Evolutionary conservation across 2,888 invertebrate genomes (phyloP).

Genomic region (Anaspis maculata): DNA sequence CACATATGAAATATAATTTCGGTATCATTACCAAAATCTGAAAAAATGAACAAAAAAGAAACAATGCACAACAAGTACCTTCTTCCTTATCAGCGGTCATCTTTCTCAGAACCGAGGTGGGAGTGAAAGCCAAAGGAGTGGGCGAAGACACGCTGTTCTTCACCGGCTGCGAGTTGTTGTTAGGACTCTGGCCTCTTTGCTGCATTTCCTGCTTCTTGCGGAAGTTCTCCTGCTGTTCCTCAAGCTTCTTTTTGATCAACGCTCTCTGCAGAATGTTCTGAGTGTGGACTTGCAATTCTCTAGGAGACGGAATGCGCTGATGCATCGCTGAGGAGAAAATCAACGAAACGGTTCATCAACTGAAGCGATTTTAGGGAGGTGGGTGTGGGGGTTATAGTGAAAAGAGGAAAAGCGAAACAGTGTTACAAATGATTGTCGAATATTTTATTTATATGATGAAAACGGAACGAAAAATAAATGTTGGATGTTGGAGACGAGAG

Average conservation of each 20-base stretch:
- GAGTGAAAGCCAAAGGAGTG: slow-evolving; percentile 79
- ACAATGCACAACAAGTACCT: too few relatives aligned
- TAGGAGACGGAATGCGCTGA: slow-evolving; percentile 71
- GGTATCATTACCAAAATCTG: background rate
- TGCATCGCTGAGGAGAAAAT: slow-evolving; percentile 48
- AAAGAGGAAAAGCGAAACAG: too few relatives aligned
- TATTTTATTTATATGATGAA: slow-evolving; percentile 1
- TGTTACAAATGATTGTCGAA: background rate
- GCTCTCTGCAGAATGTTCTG: slow-evolving; percentile 82
- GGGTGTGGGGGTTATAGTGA: too few relatives aligned
- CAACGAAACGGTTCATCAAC: background rate
- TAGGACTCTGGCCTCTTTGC: slow-evolving; percentile 26
- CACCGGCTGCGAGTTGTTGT: slow-evolving; percentile 30
- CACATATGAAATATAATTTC: background rate
- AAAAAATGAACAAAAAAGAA: background rate
- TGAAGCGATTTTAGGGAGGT: too few relatives aligned
- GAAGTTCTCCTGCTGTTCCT: slow-evolving; percentile 79
- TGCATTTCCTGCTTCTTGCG: slow-evolving; percentile 66
- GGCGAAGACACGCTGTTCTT: slow-evolving; percentile 52
- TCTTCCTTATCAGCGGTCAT: slow-evolving; percentile 87
- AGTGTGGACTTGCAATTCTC: slow-evolving; percentile 76
- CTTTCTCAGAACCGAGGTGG: slow-evolving; percentile 87
- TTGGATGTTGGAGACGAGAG: slow-evolving; percentile 16
- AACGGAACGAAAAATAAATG: slow-evolving; percentile 1
- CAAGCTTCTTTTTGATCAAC: slow-evolving; percentile 79